Conservation (phyloP, 2,113 vertebrate genomes). For the Paracyprichromis sp. region DNA sequence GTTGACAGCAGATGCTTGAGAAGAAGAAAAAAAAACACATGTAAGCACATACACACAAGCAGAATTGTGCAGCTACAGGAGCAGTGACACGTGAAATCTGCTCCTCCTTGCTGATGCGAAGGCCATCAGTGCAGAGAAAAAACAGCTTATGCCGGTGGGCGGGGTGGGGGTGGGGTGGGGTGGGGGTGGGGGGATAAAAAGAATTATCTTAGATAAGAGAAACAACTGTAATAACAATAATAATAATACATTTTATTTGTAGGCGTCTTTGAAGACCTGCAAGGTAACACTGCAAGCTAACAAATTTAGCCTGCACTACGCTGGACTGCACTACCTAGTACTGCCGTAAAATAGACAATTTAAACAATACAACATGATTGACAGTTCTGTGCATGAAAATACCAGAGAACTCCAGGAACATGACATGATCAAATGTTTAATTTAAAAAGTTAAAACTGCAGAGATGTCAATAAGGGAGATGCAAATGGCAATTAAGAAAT, state of each 20-base stretch:
- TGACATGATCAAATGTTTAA: neutral
- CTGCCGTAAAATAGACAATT: neutral
- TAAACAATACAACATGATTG: neutral
- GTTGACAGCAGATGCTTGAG: constrained; percentile 53
- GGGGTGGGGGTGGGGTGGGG: fast-evolving
- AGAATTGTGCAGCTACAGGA: neutral
- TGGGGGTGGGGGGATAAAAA: fast-evolving
- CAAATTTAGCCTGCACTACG: neutral
- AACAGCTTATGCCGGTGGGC: neutral
- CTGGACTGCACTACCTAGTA: neutral
- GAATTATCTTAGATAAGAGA: neutral
- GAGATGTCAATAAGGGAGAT: neutral
- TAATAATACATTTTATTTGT: neutral
- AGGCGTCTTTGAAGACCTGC: neutral
- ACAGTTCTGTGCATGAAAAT: neutral
- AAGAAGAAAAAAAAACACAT: constrained; percentile 4
- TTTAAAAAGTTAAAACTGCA: neutral
- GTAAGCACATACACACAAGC: neutral
- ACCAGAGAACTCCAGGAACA: neutral
- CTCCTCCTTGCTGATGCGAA: constrained; percentile 27
- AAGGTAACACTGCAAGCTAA: neutral
- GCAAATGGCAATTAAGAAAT: neutral
- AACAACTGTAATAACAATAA: neutral
- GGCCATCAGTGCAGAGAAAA: neutral
- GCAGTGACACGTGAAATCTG: constrained; percentile 34